Percentiles rank a stretch among this genome's conserved stretches.
Conservation (phyloP, 2,113 vertebrate genomes). For the Irena cyanogastra region DNA sequence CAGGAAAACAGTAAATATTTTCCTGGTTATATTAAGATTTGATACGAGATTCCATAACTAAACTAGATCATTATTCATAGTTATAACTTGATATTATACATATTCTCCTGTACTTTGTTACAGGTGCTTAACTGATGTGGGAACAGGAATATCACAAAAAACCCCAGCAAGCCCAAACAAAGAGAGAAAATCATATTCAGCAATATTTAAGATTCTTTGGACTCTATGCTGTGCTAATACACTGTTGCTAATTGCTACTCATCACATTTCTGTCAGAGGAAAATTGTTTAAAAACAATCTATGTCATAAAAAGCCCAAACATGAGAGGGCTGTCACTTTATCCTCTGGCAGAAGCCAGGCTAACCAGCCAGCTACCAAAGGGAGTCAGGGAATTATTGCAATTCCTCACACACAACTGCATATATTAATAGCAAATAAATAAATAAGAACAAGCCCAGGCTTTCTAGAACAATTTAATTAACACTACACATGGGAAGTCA, state of each 20-base stretch:
- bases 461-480: not conserved
- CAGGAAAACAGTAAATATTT: not conserved
- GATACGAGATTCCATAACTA: not conserved
- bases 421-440: not conserved
- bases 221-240: not conserved
- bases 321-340: not conserved
- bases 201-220: not conserved
- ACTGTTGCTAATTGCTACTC: not conserved
- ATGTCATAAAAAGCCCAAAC: not conserved
- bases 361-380: not conserved
- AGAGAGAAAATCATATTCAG: not conserved
- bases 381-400: not conserved
- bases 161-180: not conserved
- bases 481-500: not conserved
- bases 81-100: not conserved
- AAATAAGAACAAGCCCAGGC: not conserved
- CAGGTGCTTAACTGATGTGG: not conserved
- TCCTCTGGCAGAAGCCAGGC: not conserved
- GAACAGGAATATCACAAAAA: not conserved
- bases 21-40: not conserved
- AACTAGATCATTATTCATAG: not conserved
- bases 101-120: not conserved
- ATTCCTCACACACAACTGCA: not conserved
- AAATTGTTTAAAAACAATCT: not conserved
- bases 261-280: not conserved